Base-by-base conservation (phyloP, 2,888 invertebrate species). In the Lomographa bimaculata region DNA sequence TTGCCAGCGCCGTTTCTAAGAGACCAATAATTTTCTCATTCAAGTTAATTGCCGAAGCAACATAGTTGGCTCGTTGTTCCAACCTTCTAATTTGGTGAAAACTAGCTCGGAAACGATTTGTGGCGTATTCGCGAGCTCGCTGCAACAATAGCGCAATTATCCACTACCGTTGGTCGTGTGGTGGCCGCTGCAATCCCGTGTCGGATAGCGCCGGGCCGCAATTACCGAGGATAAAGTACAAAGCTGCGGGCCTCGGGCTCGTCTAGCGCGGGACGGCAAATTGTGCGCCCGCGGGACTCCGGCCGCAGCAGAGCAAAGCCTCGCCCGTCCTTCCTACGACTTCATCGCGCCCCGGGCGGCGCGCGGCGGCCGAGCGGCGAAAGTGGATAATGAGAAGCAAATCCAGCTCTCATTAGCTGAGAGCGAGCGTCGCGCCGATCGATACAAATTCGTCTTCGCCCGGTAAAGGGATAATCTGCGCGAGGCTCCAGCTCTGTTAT, bases 341-440 rank as follows among this genome's bases (percentile, higher is more conserved):
- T 84, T 82, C 84, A 83, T 82, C 73, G 73, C 75, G 79, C 84
- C 79, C 55, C 71, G 65, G 79, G 84, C 80, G 48, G n/a, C n/a
- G n/a, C n/a, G n/a, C n/a, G n/a, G n/a, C n/a, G n/a, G n/a, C n/a
- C n/a, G n/a, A 67, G 61, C 73, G 70, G 70, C 77, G 73, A 83
- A 85, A 86, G 83, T 86, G 84, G 87, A 86, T 86, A 87, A 89
- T 89, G 78, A 85, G 77, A 81, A 80, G 79, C 79, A 76, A 83
- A 87, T 79, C 79, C 80, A 59, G 75, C 77, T 66, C 85, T 89
- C 87, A 87, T 89, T 89, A 89, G 79, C 74, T 66, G 73, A 72
- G 79, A 75, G 71, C 77, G 71, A 79, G 70, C 78, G 71, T 79
- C 79, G 82, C 74, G 60, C 51, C 77, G 73, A 79, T 84, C 84